Conservation (phyloP, 2,888 invertebrate species). For the Pteria penguin region DNA sequence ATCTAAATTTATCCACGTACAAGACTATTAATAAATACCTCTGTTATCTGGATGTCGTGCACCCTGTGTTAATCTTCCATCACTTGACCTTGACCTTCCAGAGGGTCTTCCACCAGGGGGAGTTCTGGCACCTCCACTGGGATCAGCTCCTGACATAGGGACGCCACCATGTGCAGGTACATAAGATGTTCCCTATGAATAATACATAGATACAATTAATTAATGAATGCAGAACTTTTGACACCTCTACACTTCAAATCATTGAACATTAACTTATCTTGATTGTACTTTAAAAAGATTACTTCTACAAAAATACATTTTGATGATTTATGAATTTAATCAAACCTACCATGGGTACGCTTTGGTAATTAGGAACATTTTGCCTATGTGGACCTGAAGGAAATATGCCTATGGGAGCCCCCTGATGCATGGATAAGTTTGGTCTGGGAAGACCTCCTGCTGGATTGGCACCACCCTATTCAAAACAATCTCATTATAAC, state of each 20-base stretch:
- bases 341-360: no score
- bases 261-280: no score
- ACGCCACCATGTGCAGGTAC: conserved; percentile 37
- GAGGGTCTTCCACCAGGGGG: conserved; percentile 59
- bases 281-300: no score
- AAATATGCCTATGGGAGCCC: conserved; percentile 48
- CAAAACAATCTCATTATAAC: no score
- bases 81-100: conserved; percentile 54
- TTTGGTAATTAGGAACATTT: no score
- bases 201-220: no score
- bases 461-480: no score
- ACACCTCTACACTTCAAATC: no score
- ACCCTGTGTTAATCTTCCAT: conserved; percentile 17
- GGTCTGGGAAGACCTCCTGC: conserved; percentile 57
- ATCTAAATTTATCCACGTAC: neutral
- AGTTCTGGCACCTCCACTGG: conserved; percentile 59
- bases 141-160: conserved; percentile 41
- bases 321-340: no score
- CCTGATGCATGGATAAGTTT: conserved; percentile 48
- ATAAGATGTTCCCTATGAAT: conserved; percentile 54
- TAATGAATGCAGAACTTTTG: no score
- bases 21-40: conserved; percentile 7
- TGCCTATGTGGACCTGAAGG: no score
- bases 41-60: neutral
- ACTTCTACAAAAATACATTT: no score